Evolutionary conservation across 2,888 invertebrate genomes (phyloP), one percentile per base, ranked within the genome.

Genomic region (Tanypteryx hageni): DNA sequence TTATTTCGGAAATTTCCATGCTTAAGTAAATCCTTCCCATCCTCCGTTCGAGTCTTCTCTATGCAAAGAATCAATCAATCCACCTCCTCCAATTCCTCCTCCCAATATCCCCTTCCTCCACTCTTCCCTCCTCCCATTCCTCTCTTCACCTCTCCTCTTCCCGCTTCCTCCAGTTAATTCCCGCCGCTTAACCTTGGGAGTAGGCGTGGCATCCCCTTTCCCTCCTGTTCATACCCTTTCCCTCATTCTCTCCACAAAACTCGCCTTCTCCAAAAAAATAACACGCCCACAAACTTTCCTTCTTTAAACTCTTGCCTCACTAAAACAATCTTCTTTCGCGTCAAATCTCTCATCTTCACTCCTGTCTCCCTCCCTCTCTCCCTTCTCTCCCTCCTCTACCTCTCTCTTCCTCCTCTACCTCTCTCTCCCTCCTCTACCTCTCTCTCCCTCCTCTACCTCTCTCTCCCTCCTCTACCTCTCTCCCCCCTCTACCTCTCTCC

Each of bases 371-470:
- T 10, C 18, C 13, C 56, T n/a, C 83, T 11, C 56, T n/a, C 16
- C 11, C 64, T 64, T 13, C n/a, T 44, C 16, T 14, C 83, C 57
- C 44, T 56, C 7, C 83, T 9, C n/a, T 44, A 18, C 18, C 83
- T 57, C n/a, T 83, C 83, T 57, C 18, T 56, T 44, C 44, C 57
- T 83, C 83, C 83, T n/a, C 57, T 56, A 44, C 44, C 83, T 83
- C 57, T 83, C 83, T 57, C 83, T 57, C 83, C 18, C n/a, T 14
- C 56, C 83, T 44, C 44, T 5, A 1, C 44, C 5, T 44, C 44
- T 5, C 44, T 5, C n/a, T n/a, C n/a, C 18, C n/a, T 14, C 56
- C 83, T 44, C 44, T 5, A 1, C 44, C 5, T 44, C 0, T 0
- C 11, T 14, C 18, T 10, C 18, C 13, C 56, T n/a, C 83, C 83